phyloP scores from a whole-genome alignment of 2,888 invertebrate genomes.

The Mesorhabditis belari region DNA sequence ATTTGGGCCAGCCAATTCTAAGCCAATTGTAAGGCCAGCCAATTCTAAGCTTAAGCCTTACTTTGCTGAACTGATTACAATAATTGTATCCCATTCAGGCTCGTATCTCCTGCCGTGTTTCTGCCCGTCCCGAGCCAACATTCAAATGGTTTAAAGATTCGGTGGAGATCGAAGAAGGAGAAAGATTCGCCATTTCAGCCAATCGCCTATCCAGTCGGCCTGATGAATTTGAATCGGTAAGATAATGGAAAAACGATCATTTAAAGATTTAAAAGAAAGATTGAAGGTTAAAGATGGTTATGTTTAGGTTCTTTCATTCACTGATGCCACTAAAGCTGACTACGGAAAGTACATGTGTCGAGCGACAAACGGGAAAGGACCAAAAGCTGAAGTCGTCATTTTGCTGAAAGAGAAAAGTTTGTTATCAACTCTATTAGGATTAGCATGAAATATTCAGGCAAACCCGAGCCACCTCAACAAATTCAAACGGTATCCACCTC shows the following conservation, averaged over 20 bases:
- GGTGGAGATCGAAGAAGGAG: conserved; percentile 18
- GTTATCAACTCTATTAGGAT: background rate
- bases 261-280: background rate
- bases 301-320: conserved; percentile 14
- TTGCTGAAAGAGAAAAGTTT: conserved; percentile 31
- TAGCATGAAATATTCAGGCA: conserved; percentile 10
- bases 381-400: conserved; percentile 30
- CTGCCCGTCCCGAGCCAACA: conserved; percentile 44
- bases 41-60: too few species aligned
- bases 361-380: conserved; percentile 72
- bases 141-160: conserved; percentile 42
- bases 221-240: conserved; percentile 39
- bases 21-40: too few species aligned
- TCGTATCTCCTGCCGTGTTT: conserved; percentile 44
- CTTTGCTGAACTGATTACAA: too few species aligned
- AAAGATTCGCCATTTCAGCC: conserved; percentile 23
- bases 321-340: conserved; percentile 58
- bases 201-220: conserved; percentile 15
- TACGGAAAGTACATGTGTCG: conserved; percentile 78
- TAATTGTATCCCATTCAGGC: too few species aligned
- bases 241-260: background rate
- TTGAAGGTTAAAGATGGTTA: background rate
- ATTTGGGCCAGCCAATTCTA: too few species aligned
- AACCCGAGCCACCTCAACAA: conserved; percentile 29
- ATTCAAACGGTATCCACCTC: conserved; percentile 26